Evolutionary conservation across 92 coral and sea anemone genomes (phyloP).

Genomic region (Palythoa grandiflora): DNA sequence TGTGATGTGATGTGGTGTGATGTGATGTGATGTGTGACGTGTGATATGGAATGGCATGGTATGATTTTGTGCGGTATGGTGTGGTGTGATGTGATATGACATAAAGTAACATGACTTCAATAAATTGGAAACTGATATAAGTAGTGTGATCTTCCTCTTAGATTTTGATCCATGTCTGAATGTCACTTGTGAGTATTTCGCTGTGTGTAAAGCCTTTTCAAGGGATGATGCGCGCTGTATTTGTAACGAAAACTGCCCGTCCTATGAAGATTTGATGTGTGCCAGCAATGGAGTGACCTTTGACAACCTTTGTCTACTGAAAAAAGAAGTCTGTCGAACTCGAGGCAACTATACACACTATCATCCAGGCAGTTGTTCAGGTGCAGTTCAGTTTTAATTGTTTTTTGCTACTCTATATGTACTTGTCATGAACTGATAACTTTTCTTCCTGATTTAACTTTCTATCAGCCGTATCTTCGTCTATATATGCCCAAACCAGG

Average conservation of each 20-base stretch:
- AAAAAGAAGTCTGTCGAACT: slow-evolving; percentile 25
- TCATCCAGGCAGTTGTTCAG: slow-evolving; percentile 11
- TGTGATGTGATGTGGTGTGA: too few species aligned
- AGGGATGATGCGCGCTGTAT: slow-evolving; percentile 50
- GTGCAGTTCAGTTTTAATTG: neutral
- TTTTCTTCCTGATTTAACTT: neutral
- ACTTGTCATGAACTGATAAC: neutral
- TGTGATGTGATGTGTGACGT: too few species aligned
- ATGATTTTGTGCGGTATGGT: too few species aligned
- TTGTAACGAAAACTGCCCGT: slow-evolving; percentile 43
- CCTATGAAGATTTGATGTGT: slow-evolving; percentile 55
- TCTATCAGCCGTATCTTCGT: neutral
- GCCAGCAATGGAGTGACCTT: slow-evolving; percentile 58
- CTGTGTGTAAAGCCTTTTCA: slow-evolving; percentile 49
- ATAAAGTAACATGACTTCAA: neutral
- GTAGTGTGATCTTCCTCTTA: neutral
- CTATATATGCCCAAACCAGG: too few species aligned
- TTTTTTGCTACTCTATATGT: neutral
- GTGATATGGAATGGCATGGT: too few species aligned
- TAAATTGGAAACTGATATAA: neutral
- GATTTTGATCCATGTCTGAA: slow-evolving; percentile 59
- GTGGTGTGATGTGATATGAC: too few species aligned
- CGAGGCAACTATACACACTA: neutral
- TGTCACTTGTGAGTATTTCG: slow-evolving; percentile 51
- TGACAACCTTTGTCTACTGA: slow-evolving; percentile 51